These are phyloP conservation scores for Choristoneura fumiferana DNA, from an alignment of 1,140 invertebrate genomes.

Conservation along the genomic window DNA sequence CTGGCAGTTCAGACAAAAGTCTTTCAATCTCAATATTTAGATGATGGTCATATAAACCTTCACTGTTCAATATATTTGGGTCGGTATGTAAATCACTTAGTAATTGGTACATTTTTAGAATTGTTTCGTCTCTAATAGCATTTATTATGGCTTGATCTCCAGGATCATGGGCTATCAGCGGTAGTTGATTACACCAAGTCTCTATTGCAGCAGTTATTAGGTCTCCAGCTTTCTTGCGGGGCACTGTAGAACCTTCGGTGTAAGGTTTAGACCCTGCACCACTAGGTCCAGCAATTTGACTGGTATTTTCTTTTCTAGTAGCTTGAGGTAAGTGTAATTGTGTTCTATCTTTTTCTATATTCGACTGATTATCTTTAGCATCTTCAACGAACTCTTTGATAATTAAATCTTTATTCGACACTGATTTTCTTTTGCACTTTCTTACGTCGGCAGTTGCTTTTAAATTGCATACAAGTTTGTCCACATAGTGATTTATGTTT, in stretches of 20 bases:
- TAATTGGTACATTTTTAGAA: slow-evolving; percentile 31
- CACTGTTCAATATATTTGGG: neutral
- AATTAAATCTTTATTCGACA: neutral
- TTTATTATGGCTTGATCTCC: slow-evolving; percentile 27
- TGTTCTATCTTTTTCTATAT: slow-evolving; percentile 8
- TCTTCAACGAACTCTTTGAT: neutral
- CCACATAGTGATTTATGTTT: slow-evolving; percentile 30
- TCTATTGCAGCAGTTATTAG: slow-evolving; percentile 39
- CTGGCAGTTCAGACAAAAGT: neutral
- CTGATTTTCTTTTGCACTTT: slow-evolving; percentile 23
- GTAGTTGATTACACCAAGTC: slow-evolving; percentile 40
- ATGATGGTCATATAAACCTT: slow-evolving; percentile 6
- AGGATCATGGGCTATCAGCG: slow-evolving; percentile 23
- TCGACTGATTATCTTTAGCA: slow-evolving; percentile 1
- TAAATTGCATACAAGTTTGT: slow-evolving; percentile 32
- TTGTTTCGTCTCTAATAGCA: slow-evolving; percentile 33
- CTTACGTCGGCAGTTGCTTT: slow-evolving; percentile 29
- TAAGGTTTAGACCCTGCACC: neutral
- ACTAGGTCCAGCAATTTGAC: slow-evolving; percentile 31
- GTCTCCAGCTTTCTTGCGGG: slow-evolving; percentile 28
- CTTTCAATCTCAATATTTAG: neutral
- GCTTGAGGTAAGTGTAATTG: slow-evolving; percentile 1
- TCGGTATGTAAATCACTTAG: neutral
- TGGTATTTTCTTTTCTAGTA: slow-evolving; percentile 21
- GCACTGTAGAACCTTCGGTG: slow-evolving; percentile 21